phyloP scores from a whole-genome alignment of 2,888 invertebrate species.

The Adela reaumurella region DNA sequence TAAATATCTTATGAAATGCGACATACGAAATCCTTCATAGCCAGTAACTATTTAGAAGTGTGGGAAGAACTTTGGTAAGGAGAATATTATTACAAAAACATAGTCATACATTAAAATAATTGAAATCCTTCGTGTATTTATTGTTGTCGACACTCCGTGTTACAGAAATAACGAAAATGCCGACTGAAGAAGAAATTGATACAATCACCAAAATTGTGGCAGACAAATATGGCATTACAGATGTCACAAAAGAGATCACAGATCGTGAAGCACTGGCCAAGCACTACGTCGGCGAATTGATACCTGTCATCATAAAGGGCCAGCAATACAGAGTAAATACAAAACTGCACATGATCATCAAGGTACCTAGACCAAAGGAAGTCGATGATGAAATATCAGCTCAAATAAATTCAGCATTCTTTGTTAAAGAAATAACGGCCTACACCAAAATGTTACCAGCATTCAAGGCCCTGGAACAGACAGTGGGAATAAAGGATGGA shows the following conservation, averaged over 20 bases:
- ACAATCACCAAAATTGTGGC: neutral
- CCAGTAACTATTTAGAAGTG: too few species aligned
- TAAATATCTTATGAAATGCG: too few species aligned
- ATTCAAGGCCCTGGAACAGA: neutral
- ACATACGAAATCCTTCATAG: too few species aligned
- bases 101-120: too few species aligned
- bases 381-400: neutral
- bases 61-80: too few species aligned
- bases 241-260: neutral
- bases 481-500: neutral
- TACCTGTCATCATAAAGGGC: neutral
- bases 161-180: neutral
- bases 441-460: neutral
- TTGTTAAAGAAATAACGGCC: neutral
- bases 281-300: neutral
- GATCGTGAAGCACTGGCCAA: neutral
- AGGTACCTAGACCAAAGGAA: neutral
- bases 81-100: too few species aligned
- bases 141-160: too few species aligned
- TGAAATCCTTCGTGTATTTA: too few species aligned
- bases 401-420: neutral
- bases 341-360: neutral
- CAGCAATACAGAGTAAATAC: neutral
- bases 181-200: neutral
- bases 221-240: neutral